A percentile compares a stretch with the other conserved stretches of the same genome.
phyloP scores from a whole-genome alignment of 2,113 vertebrate species.

The Tautogolabrus adspersus region DNA sequence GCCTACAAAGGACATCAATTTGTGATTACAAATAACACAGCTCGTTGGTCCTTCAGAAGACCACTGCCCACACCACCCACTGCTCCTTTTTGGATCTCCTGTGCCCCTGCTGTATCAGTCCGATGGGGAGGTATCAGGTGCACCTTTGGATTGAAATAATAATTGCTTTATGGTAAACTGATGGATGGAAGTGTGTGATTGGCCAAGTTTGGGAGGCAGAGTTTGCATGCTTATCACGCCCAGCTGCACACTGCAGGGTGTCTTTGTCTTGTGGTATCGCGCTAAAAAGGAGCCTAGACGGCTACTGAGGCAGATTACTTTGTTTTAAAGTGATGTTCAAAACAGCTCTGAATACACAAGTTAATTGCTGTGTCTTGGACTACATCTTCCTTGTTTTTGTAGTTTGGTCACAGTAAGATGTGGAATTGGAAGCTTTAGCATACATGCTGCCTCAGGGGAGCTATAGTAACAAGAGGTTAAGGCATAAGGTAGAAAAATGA shows the following conservation, averaged over 20 bases:
- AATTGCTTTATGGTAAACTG: constrained; percentile 75
- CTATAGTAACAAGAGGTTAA: constrained; percentile 42
- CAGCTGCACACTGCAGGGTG: constrained; percentile 62
- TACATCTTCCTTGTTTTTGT: not conserved
- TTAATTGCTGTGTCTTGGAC: constrained; percentile 2
- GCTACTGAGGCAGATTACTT: constrained; percentile 43
- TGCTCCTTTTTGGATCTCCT: constrained; percentile 40
- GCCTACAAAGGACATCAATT: constrained; percentile 66
- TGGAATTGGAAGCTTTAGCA: constrained; percentile 24
- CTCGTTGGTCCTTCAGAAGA: constrained; percentile 32
- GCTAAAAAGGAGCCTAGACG: constrained; percentile 50
- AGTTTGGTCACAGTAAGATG: not conserved
- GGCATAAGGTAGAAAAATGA: constrained; percentile 38
- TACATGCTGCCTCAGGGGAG: constrained; percentile 25
- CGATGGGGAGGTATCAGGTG: constrained; percentile 61
- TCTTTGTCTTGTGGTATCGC: constrained; percentile 61
- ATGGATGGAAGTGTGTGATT: constrained; percentile 61
- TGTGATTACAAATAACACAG: constrained; percentile 65
- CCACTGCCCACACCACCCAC: constrained; percentile 39
- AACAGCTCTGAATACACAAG: constrained; percentile 20
- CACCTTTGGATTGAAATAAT: constrained; percentile 70
- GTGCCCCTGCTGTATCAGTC: constrained; percentile 35
- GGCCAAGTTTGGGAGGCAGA: constrained; percentile 54
- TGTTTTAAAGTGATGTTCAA: constrained; percentile 31
- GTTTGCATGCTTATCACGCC: constrained; percentile 65